Evolutionary conservation across 2,797 vertebrate genomes (phyloP), one percentile per base, ranked within the genome.

Genomic region (Glyptemys insculpta): DNA sequence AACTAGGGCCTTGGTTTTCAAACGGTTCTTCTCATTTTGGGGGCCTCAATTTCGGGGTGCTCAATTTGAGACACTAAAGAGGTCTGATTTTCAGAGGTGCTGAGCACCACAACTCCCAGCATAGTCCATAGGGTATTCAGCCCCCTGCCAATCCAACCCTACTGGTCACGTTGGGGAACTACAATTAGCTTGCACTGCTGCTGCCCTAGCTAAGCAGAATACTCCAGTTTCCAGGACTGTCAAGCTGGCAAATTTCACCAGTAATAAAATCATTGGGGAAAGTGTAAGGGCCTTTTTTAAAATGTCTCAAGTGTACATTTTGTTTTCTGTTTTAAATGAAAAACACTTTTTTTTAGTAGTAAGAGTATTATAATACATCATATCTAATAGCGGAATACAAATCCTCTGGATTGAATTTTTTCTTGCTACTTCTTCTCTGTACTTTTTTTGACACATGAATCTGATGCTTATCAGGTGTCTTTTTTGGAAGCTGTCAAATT

Each of bases 401-500:
- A 89, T 95, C 95, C 89, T 96, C 95, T 1, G 3, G 86, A 85
- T 83, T 86, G 21, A 94, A 91, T 49, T 82, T 93, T 88, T 92
- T 93, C 93, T 93, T 95, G 96, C 85, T 94, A 97, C 87, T 86
- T 95, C 94, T 97, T 83, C 94, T 97, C 93, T 83, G 54, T 91
- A 93, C 95, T 97, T 96, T 95, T 62, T 93, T 96, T 97, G 97
- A 96, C 96, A 95, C 85, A 83, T 90, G 83, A 97, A 94, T 83
- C 74, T 37, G 76, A 85, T 87, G 56, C 87, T 96, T 91, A 79
- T 96, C 87, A 91, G 91, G 92, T 87, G 78, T 92, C 95, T 62
- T 91, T 74, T 95, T 93, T 90, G 83, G 19, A 74, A 96, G 96
- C 96, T 97, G 98, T 98, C 98, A 97, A 79, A 81, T 97, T 85